These are phyloP conservation scores for Cryptus viduatorius DNA, from an alignment of 2,888 invertebrate species.

Conservation along the genomic window DNA sequence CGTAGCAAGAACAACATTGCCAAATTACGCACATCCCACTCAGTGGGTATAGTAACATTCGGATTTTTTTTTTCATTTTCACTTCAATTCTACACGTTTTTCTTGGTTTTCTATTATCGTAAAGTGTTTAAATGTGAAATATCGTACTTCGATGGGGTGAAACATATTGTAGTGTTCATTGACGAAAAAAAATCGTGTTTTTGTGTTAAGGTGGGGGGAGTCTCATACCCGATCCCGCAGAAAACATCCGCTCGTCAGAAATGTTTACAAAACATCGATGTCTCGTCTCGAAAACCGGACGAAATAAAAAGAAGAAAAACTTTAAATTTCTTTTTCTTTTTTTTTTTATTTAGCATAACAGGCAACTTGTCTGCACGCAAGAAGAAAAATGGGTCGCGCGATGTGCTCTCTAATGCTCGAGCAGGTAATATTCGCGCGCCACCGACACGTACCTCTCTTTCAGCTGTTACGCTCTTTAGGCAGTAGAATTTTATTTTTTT, in stretches of 20 bases:
- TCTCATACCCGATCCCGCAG: neutral
- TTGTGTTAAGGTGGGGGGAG: neutral
- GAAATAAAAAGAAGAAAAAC: neutral
- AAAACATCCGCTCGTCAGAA: neutral
- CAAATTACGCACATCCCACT: neutral
- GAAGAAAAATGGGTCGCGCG: constrained; percentile 17
- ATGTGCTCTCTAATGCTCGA: constrained; percentile 20
- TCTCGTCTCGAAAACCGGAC: neutral
- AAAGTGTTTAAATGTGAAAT: no score
- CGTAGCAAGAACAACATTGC: neutral
- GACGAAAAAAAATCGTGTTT: neutral
- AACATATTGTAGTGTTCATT: neutral
- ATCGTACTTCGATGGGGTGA: no score
- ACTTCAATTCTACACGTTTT: neutral
- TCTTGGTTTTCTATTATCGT: neutral
- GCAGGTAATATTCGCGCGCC: constrained; percentile 2
- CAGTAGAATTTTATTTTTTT: neutral
- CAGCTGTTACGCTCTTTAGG: constrained; percentile 17
- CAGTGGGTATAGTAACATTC: neutral
- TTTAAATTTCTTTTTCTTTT: neutral
- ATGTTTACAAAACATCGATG: neutral
- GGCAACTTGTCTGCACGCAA: neutral
- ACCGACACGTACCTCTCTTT: neutral
- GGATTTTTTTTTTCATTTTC: neutral
- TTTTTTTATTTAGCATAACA: neutral